These are phyloP conservation scores for Saguinus imperator DNA, from an alignment of 2,113 vertebrate species.

Conservation along the genomic window DNA sequence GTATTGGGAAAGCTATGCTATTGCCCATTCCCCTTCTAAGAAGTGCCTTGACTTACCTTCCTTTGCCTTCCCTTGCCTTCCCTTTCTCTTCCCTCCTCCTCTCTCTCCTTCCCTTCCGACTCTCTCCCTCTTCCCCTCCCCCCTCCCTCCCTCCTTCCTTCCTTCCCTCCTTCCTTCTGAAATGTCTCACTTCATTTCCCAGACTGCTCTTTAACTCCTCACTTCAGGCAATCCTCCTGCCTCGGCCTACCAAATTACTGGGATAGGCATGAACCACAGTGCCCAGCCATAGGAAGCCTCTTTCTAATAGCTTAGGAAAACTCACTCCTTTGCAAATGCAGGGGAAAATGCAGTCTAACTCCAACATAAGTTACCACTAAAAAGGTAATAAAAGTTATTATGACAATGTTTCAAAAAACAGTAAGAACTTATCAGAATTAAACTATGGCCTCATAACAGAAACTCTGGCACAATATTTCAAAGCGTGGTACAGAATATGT, in stretches of 20 bases:
- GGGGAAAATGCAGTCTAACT: not conserved
- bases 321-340: not conserved
- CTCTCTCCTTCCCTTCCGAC: too few species aligned
- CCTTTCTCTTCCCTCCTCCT: too few species aligned
- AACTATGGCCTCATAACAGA: not conserved
- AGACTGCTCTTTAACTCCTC: too few species aligned
- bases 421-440: not conserved
- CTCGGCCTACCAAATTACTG: too few species aligned
- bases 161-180: too few species aligned
- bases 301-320: not conserved
- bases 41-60: not conserved
- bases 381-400: not conserved
- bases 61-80: too few species aligned
- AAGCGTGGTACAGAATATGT: not conserved
- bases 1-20: not conserved
- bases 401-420: not conserved
- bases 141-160: accelerated
- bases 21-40: not conserved
- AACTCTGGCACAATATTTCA: not conserved
- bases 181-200: too few species aligned
- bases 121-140: accelerated
- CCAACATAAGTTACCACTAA: not conserved
- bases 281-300: not conserved
- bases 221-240: too few species aligned
- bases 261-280: too few species aligned